Base-by-base conservation (phyloP, 1,140 invertebrate genomes). In the Heliconius hermathena region DNA sequence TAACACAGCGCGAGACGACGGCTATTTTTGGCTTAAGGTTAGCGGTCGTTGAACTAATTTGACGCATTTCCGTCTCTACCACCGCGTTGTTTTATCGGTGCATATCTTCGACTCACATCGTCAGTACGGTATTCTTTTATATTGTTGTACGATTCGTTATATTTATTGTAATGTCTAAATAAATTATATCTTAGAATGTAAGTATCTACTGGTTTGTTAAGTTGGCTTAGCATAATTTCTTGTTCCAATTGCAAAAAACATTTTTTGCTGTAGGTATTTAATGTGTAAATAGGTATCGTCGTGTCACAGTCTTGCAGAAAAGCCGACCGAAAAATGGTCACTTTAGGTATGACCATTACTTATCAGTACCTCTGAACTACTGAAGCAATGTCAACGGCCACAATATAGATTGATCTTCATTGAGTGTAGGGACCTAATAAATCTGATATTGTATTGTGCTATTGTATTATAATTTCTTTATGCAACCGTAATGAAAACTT, bases 41-140 rank as follows among this genome's bases (percentile, higher is more conserved):
- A 80, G 60, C 70, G 81, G 49, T 80, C 78, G 38, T 78, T 82
- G 81, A 81, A 82, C 81, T 66, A 80, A 82, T 80, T 77, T 80
- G 71, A 72, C 11, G 57, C 22, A 38, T 60, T 66, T 41, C 57
- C 38, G 29, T 76, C 74, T 71, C 8, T 16, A 16, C 41, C 13
- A 26, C 26, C n/a, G 33, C 29, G 8, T 66, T 6, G 20, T 57
- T 8, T 22, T 29, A 16, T 60, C 9, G 54, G 9, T 60, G 54
- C 9, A 66, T 66, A 66, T 66, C 22, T 66, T 11, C 11, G 1
- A 29, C 1, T 66, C 29, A 16, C 11, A 66, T 66, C 26, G 29
- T 66, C 16, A 13, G 26, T 29, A 29, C 3, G 26, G 26, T 26
- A 13, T 66, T 29, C 4, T 66, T 29, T n/a, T 57, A 57, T n/a